These are phyloP conservation scores for Saccopteryx leptura DNA, from an alignment of 2,113 vertebrate species.

Conservation along the genomic window DNA sequence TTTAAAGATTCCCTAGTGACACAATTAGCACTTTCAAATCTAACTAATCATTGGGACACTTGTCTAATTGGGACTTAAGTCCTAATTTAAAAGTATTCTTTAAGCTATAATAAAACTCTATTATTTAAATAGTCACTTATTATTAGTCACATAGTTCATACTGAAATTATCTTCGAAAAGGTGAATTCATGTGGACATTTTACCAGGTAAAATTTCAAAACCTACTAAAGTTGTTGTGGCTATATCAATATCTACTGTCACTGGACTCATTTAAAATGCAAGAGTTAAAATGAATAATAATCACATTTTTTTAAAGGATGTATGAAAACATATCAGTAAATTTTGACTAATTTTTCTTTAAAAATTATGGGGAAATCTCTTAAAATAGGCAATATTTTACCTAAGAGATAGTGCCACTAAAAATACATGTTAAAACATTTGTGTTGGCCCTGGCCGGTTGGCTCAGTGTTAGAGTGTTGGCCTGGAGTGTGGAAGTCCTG, in stretches of 20 bases:
- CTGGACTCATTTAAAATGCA: not conserved
- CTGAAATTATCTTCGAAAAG: not conserved
- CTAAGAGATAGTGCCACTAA: not conserved
- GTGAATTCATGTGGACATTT: not conserved
- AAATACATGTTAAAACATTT: not conserved
- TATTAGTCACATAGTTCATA: not conserved
- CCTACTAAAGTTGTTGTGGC: not conserved
- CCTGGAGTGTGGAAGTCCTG: too few relatives aligned
- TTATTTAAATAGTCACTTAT: not conserved
- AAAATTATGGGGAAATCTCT: not conserved
- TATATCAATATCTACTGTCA: not conserved
- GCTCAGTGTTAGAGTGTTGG: too few relatives aligned
- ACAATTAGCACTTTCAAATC: conserved; percentile 66
- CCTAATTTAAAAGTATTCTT: conserved; percentile 31
- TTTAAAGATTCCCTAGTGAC: conserved; percentile 42
- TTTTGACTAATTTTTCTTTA: not conserved
- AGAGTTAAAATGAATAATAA: conserved; percentile 10
- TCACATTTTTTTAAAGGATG: not conserved
- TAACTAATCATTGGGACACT: conserved; percentile 58
- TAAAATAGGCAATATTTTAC: not conserved
- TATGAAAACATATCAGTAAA: not conserved
- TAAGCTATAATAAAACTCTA: not conserved
- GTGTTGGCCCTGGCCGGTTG: not conserved
- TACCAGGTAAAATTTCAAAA: not conserved
- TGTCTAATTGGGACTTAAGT: conserved; percentile 41